These are phyloP conservation scores for Yoshiicerus persimilis DNA, from an alignment of 1,140 invertebrate species.

Conservation along the genomic window DNA sequence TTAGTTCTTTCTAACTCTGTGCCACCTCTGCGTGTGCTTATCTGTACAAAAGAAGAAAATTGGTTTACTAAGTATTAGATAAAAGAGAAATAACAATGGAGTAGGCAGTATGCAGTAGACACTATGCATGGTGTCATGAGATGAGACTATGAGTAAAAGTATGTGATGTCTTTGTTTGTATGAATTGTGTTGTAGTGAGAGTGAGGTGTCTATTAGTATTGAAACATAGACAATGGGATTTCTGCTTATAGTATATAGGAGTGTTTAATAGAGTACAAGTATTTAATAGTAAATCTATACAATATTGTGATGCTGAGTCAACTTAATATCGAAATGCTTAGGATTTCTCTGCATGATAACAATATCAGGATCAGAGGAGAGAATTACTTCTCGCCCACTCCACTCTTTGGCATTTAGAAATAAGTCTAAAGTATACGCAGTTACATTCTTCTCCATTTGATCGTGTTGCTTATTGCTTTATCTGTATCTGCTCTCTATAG, in stretches of 20 bases:
- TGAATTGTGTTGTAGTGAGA: background rate
- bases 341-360: constrained; percentile 44
- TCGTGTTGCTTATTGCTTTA: background rate
- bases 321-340: constrained; percentile 43
- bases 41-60: background rate
- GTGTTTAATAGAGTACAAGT: too few relatives aligned
- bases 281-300: background rate
- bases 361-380: constrained; percentile 24
- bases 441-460: background rate
- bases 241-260: too few relatives aligned
- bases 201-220: background rate
- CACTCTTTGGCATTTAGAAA: background rate
- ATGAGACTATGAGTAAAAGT: too few relatives aligned
- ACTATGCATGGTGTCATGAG: too few relatives aligned
- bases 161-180: too few relatives aligned
- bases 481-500: too few relatives aligned
- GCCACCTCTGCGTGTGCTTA: background rate
- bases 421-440: background rate
- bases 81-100: background rate
- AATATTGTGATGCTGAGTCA: background rate
- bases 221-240: background rate
- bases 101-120: too few relatives aligned
- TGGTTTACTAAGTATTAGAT: background rate
- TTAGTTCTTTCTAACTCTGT: background rate
- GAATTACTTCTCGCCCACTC: background rate